Evolutionary conservation across 2,113 vertebrate species (phyloP).

Genomic region (Hassar affinis): DNA sequence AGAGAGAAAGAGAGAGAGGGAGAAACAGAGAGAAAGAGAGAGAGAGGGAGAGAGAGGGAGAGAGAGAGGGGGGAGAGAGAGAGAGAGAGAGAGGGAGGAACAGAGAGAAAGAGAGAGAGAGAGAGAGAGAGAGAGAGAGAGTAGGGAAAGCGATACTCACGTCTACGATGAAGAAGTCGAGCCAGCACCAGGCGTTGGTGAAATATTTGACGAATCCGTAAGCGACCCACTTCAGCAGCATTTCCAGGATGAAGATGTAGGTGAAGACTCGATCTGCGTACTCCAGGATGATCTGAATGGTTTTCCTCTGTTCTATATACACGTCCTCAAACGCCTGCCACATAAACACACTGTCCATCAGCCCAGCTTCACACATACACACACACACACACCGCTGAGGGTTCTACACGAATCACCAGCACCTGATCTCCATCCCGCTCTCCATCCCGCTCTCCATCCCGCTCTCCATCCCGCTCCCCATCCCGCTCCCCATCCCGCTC

Average conservation of each 20-base stretch:
- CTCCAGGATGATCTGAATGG: conserved; percentile 88
- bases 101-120: background rate
- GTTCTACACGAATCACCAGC: no score
- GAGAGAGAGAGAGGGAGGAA: background rate
- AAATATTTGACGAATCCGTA: conserved; percentile 98
- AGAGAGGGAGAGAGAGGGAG: background rate
- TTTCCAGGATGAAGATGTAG: conserved; percentile 99
- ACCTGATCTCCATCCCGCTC: no score
- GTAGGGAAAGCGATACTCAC: conserved; percentile 76
- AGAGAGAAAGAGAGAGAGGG: background rate
- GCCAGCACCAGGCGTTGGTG: conserved; percentile 99
- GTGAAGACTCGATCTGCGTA: conserved; percentile 97
- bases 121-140: background rate
- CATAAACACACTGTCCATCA: no score
- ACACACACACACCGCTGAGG: no score
- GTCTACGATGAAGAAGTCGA: conserved; percentile 99
- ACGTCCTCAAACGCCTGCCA: conserved; percentile 89
- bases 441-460: no score
- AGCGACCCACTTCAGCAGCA: conserved; percentile 97
- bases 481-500: no score
- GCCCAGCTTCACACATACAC: no score
- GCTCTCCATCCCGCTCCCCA: no score
- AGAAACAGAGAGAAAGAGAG: background rate
- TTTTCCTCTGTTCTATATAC: conserved; percentile 97
- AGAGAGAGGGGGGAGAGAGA: background rate